A percentile compares a stretch with the other conserved stretches of the same genome.
Conservation (phyloP, 2,797 vertebrate genomes). For the Leptodactylus fallax region DNA sequence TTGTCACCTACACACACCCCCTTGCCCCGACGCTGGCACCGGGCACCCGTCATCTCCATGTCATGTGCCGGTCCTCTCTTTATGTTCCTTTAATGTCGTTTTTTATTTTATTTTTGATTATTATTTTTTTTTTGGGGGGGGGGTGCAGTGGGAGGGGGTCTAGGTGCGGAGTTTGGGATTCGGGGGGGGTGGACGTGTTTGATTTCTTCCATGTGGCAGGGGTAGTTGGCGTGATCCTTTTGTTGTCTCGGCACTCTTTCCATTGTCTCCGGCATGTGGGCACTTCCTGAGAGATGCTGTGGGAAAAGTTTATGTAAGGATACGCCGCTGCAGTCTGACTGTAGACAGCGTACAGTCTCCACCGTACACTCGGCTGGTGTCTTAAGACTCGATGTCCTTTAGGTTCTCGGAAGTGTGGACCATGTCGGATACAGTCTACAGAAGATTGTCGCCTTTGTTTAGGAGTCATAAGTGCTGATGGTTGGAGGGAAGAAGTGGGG, state of each 20-base stretch:
- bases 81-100: not conserved
- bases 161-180: not conserved
- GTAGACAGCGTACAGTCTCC: not conserved
- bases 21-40: not conserved
- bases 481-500: not conserved
- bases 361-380: not conserved
- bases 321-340: slow-evolving; percentile 33
- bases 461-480: not conserved
- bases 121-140: not conserved
- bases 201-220: not conserved
- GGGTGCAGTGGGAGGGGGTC: not conserved
- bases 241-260: slow-evolving; percentile 13
- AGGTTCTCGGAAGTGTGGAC: not conserved
- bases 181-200: not conserved
- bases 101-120: not conserved
- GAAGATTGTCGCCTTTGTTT: slow-evolving; percentile 47
- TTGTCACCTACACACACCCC: slow-evolving; percentile 48
- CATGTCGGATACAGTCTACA: not conserved
- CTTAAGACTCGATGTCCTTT: not conserved
- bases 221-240: not conserved
- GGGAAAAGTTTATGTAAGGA: slow-evolving; percentile 61
- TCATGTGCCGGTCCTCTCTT: slow-evolving; percentile 34
- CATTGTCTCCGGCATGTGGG: slow-evolving; percentile 33
- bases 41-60: not conserved
- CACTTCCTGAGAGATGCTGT: slow-evolving; percentile 45